Evolutionary conservation across 2,113 vertebrate genomes (phyloP), one percentile per base, ranked within the genome.

Genomic region (Oreocharis arfaki): DNA sequence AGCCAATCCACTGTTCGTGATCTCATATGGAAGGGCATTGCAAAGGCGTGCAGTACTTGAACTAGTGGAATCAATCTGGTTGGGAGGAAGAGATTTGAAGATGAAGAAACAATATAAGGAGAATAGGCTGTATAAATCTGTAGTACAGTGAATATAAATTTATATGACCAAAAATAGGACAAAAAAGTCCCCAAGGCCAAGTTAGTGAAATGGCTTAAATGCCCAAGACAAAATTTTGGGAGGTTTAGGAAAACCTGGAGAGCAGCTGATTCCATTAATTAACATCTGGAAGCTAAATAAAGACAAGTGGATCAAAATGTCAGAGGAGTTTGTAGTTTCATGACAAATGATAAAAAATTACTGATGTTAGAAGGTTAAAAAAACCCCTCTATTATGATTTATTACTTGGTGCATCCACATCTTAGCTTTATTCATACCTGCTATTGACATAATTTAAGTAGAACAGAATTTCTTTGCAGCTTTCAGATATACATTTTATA

Each of bases 1-100:
- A 93, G 74, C 94, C 84, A 96, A 95, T 18, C 20, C 39, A 78
- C 65, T 76, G 41, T 77, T 81, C 55, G 22, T 92, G 68, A 84
- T 94, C 59, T 92, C 85, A 88, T 50, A 35, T 0, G 1, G 71
- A 98, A 98, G 96, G 94, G 61, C 90, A 93, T 60, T 88, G 42
- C 81, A 97, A 98, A 97, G 93, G 42, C 78, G 91, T 60, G 14
- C 16, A 37, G 71, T 16, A 91, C 79, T 16, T 84, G 56, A 94
- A 94, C 37, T 79, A 75, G 9, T 71, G 35, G 10, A 86, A 83
- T 90, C 63, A 76, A 91, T 28, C 28, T 81, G 28, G 23, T 67
- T 49, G 80, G 22, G 27, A 63, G 12, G 21, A 69, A 91, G 50
- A 90, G 30, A 42, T 67, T 63, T 91, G 69, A 93, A 55, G 53